phyloP scores from a whole-genome alignment of 1,140 invertebrate genomes.

The Neodiprion lecontei region DNA sequence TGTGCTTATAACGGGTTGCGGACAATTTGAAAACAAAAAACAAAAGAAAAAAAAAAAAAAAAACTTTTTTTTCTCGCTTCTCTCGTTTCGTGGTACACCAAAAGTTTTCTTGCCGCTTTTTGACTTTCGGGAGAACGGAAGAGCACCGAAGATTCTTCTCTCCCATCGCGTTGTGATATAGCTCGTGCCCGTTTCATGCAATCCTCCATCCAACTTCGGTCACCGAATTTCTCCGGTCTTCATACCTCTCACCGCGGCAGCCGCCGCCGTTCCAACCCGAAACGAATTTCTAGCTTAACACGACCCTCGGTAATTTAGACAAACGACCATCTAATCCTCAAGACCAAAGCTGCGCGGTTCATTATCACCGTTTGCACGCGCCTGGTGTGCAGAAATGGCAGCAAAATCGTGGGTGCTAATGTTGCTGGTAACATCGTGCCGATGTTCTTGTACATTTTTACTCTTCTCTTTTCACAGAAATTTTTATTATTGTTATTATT shows the following conservation, averaged over 20 bases:
- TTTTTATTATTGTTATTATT: constrained; percentile 3
- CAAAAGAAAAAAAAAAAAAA: too few relatives aligned
- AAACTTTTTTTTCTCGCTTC: background rate
- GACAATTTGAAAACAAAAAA: too few relatives aligned
- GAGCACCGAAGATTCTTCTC: too few relatives aligned
- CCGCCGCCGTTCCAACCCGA: background rate
- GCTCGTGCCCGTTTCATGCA: background rate
- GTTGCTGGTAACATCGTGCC: background rate
- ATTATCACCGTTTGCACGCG: background rate
- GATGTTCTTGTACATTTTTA: background rate
- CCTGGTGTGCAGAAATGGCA: too few relatives aligned
- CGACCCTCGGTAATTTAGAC: constrained; percentile 7
- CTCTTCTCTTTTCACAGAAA: background rate
- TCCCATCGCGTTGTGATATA: too few relatives aligned
- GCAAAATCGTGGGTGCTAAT: too few relatives aligned
- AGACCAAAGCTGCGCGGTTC: background rate
- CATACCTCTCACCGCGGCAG: background rate
- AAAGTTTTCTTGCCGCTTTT: too few relatives aligned
- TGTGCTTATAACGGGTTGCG: too few relatives aligned
- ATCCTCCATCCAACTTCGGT: background rate
- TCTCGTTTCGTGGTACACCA: background rate
- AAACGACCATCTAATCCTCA: constrained; percentile 11
- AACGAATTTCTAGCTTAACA: background rate
- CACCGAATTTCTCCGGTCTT: background rate
- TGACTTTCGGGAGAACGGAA: too few relatives aligned